Conservation (phyloP, 2,797 vertebrate genomes). For the Coracias cyanogaster region DNA sequence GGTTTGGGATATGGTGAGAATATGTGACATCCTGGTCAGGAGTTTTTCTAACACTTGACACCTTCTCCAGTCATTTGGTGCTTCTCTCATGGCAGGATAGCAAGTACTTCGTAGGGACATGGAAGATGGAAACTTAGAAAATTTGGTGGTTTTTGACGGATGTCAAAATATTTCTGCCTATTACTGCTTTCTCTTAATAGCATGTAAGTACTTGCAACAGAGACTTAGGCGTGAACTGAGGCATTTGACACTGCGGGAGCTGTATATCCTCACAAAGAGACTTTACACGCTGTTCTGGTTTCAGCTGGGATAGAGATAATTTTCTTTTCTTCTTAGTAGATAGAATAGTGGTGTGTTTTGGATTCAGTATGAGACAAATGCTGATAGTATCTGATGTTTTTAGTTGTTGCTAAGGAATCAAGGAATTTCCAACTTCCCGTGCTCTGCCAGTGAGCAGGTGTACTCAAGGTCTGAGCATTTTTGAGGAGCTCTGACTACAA, state of each 20-base stretch:
- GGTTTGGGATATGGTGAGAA: not conserved
- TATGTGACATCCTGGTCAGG: not conserved
- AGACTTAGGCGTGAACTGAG: not conserved
- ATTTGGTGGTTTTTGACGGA: not conserved
- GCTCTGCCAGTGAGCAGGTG: not conserved
- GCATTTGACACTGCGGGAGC: not conserved
- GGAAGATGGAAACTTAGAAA: not conserved
- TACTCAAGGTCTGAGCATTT: not conserved
- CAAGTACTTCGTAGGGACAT: not conserved
- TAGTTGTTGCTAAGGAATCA: not conserved
- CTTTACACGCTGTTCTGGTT: not conserved
- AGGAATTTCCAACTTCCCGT: not conserved
- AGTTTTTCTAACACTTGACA: not conserved
- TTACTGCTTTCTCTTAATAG: not conserved
- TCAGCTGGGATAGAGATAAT: not conserved
- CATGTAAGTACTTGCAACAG: not conserved
- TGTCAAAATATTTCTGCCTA: not conserved
- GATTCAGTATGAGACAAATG: not conserved
- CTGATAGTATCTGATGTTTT: not conserved
- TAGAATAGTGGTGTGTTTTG: not conserved
- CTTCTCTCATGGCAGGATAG: not conserved
- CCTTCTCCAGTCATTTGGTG: not conserved
- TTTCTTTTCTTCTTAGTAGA: not conserved
- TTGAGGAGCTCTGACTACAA: not conserved
- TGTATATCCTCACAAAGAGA: not conserved